Conservation (phyloP, 2,797 vertebrate species). For the Poecilia gillii region DNA sequence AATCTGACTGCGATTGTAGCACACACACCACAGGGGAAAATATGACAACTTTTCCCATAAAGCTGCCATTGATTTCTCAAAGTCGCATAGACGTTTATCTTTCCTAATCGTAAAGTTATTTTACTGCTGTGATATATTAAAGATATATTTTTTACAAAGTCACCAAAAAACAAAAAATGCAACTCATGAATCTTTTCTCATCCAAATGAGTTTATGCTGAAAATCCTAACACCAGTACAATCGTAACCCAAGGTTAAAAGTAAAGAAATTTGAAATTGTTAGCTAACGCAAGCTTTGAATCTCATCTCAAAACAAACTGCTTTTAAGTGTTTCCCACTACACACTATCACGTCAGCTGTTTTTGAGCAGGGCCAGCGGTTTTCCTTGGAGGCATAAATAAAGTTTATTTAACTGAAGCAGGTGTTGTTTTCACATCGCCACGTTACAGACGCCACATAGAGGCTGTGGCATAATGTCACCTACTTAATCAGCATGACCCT, state of each 20-base stretch:
- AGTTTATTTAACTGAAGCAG: neutral
- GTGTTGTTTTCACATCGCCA: constrained; percentile 14
- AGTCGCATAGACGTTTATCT: neutral
- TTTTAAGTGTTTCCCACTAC: neutral
- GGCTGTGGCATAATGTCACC: constrained; percentile 14
- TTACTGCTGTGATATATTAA: neutral
- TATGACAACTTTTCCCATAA: neutral
- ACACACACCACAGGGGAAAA: neutral
- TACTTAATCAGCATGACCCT: constrained; percentile 27
- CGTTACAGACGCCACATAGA: neutral
- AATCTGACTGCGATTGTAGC: neutral
- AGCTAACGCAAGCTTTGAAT: neutral
- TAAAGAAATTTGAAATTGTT: neutral
- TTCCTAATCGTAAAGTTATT: neutral
- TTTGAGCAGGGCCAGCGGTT: neutral
- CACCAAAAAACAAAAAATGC: neutral
- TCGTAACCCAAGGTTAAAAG: neutral
- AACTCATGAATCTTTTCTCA: neutral
- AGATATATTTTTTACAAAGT: neutral
- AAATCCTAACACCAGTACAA: neutral
- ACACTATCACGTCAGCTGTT: neutral
- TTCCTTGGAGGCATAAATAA: neutral
- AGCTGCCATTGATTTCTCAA: neutral
- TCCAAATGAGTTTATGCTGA: neutral
- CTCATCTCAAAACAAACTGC: neutral